Evolutionary conservation across 1,140 invertebrate genomes (phyloP), one percentile per base, ranked within the genome.

Genomic region (Paraescarpia echinospica): DNA sequence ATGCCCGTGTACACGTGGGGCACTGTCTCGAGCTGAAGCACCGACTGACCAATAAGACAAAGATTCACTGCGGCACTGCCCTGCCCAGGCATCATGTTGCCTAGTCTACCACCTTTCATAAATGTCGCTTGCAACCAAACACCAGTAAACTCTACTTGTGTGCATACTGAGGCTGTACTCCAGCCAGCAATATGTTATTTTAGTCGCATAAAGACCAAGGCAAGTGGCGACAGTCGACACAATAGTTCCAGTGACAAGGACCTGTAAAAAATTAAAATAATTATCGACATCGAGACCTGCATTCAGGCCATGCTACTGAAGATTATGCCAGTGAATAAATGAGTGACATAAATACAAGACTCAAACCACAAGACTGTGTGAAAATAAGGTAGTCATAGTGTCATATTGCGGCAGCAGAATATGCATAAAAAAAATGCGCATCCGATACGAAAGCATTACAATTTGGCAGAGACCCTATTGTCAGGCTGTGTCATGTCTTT

Each of bases 101-200:
- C 59, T 77, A 18, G 59, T 77, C 59, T 77, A 77, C 59, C 59
- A 77, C 0, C 59, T 18, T 77, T 77, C 27, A 2, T 18, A 77
- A 6, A 12, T 41, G 59, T 77, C 59, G 22, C 59, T 77, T 77
- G 59, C 14, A 77, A 77, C 22, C 59, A 77, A 77, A 77, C 59
- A 77, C 59, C 8, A 77, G 1, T 77, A 77, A 27, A 77, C 8
- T 77, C 59, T 31, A 77, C 59, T 27, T 77, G 59, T 77, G 27
- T 77, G 22, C 59, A 77, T 77, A 18, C 18, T 27, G 59, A 77
- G 59, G 27, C 59, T 27, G 59, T 2, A 5, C 18, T 14, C 27
- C 59, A 77, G 59, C 59, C 59, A 77, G 59, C 59, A 77, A 77
- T 41, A 41, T 77, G 59, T 77, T 77, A 77, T 77, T 77, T 77